phyloP scores from a whole-genome alignment of 1,140 invertebrate genomes.

The Camponotus floridanus region DNA sequence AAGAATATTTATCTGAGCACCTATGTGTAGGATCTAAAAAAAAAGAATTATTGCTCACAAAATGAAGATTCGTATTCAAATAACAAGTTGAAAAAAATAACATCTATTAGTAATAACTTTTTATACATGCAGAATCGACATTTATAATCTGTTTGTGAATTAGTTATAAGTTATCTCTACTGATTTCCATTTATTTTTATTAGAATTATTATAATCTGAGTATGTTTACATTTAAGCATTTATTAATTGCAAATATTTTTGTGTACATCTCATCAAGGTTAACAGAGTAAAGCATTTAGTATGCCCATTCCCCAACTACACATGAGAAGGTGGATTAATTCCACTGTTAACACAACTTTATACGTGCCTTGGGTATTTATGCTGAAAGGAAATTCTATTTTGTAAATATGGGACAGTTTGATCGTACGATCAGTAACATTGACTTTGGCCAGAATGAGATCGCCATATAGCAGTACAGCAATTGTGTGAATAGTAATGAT shows the following conservation, averaged over 20 bases:
- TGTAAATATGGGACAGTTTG: background rate
- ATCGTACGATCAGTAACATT: background rate
- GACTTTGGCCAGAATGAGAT: background rate
- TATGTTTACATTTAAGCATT: too few species aligned
- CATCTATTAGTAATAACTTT: background rate
- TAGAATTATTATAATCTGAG: background rate
- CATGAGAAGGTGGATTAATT: background rate
- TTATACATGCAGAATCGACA: background rate
- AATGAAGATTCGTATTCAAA: slow-evolving; percentile 11
- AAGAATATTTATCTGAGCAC: background rate
- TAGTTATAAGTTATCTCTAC: background rate
- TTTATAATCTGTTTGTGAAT: background rate
- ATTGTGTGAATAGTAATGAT: background rate
- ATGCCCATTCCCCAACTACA: background rate
- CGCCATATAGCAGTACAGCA: background rate
- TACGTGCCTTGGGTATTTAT: background rate
- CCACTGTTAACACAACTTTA: background rate
- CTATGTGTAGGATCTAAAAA: background rate
- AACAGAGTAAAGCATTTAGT: background rate
- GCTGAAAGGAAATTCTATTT: background rate
- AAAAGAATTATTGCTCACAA: background rate
- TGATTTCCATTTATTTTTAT: background rate
- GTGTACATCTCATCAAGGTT: background rate
- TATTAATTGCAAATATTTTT: background rate
- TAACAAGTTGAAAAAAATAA: background rate